These are phyloP conservation scores for Amaurobius ferox DNA, from an alignment of 2,888 invertebrate genomes.

Conservation along the genomic window DNA sequence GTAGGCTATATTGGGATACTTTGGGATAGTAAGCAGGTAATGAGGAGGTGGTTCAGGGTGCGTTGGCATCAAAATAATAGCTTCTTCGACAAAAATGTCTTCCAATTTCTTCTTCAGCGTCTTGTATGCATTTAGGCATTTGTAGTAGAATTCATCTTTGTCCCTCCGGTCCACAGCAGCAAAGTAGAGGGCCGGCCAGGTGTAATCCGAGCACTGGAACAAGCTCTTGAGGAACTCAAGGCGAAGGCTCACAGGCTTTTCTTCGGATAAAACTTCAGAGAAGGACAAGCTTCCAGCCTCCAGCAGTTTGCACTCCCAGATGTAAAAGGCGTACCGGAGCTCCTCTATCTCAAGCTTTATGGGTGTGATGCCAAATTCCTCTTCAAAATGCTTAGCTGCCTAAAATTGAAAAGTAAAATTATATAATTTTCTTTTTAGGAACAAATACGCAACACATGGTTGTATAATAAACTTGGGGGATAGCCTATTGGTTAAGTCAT, in stretches of 20 bases:
- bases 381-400: conserved; percentile 42
- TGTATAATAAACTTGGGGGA: too few relatives aligned
- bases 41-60: conserved; percentile 55
- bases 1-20: conserved; percentile 90
- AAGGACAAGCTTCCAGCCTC: conserved; percentile 8
- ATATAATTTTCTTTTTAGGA: too few relatives aligned
- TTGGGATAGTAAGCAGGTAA: conserved; percentile 79
- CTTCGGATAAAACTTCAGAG: not conserved
- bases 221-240: conserved; percentile 47
- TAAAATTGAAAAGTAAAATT: not conserved
- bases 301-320: conserved; percentile 53
- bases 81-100: conserved; percentile 86
- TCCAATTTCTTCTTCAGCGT: conserved; percentile 75
- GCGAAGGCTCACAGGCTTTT: conserved; percentile 17
- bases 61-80: conserved; percentile 76
- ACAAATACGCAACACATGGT: too few relatives aligned
- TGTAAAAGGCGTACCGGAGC: conserved; percentile 26
- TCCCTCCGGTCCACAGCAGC: conserved; percentile 12
- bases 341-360: conserved; percentile 19
- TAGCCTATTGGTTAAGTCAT: too few relatives aligned
- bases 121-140: conserved; percentile 31
- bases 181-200: conserved; percentile 39
- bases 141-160: conserved; percentile 28
- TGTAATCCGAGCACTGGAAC: conserved; percentile 35
- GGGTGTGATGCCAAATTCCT: conserved; percentile 76